Conservation (phyloP, 1,140 invertebrate species). For the Conus betulinus region DNA sequence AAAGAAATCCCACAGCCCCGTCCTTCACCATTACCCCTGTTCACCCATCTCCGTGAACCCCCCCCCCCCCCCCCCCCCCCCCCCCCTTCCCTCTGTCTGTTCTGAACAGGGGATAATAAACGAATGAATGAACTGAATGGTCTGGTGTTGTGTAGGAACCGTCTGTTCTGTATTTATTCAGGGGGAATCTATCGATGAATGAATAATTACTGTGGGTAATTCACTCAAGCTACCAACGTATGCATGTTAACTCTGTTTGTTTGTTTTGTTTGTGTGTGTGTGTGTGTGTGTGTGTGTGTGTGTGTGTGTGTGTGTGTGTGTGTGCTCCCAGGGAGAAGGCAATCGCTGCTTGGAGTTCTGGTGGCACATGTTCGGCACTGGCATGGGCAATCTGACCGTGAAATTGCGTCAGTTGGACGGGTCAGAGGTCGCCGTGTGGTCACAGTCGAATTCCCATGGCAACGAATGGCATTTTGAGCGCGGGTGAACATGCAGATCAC, state of each 20-base stretch:
- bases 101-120: too few species aligned
- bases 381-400: slow-evolving; percentile 44
- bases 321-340: slow-evolving; percentile 33
- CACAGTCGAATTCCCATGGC: slow-evolving; percentile 59
- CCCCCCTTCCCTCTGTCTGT: too few species aligned
- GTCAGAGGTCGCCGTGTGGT: slow-evolving; percentile 50
- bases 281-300: slow-evolving; percentile 24
- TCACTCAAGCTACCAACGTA: neutral
- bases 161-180: too few species aligned
- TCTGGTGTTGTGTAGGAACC: too few species aligned
- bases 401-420: slow-evolving; percentile 28
- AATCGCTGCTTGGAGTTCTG: slow-evolving; percentile 47
- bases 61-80: too few species aligned
- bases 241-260: neutral
- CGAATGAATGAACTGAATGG: too few species aligned
- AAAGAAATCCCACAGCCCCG: too few species aligned
- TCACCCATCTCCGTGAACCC: too few species aligned
- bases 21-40: too few species aligned
- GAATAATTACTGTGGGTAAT: too few species aligned
- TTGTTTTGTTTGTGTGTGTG: neutral
- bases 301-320: slow-evolving; percentile 6
- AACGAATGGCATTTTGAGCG: slow-evolving; percentile 59
- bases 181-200: too few species aligned
- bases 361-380: slow-evolving; percentile 52
- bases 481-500: slow-evolving; percentile 32